Base-by-base conservation (phyloP, 2,113 vertebrate species). In the Sinocyclocheilus anophthalmus region DNA sequence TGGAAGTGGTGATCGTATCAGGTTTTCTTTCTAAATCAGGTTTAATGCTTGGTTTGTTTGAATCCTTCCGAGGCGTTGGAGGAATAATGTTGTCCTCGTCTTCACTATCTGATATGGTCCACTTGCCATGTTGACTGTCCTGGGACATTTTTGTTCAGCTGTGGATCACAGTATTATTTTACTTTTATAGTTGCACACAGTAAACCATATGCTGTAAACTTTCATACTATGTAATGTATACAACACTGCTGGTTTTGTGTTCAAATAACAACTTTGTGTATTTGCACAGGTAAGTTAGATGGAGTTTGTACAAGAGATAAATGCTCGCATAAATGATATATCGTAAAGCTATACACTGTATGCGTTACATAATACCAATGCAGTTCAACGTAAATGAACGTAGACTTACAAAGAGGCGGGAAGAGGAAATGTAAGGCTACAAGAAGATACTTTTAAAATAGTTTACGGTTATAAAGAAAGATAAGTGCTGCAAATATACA, bases 41-140 rank as follows among this genome's bases (percentile, higher is more conserved):
- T 10, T 77, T 55, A 18, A 30, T 10, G n/a, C 5, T 11, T 81
- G 80, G 53, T 57, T 84, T 92, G 5, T 90, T 88, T 6, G 77
- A 90, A 2, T 88, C 88, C 24, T 90, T 90, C 1, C 11, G 0
- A 37, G 93, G 79, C 80, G 93, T 86, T 92, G 92, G 92, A 33
- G 87, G 88, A 24, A 88, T 30, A 12, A 89, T 16, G 20, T 98
- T 26, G 20, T 98, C 95, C 3, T 97, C 96, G 24, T 99, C 97
- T 63, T 99, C 98, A 4, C 98, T 99, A 88, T 97, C 98, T 33
- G 98, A 99, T 81, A 99, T 86, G 0, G 95, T 95, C 98, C 98
- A 99, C 91, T 89, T 98, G 33, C 98, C 98, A 0, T 99, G 95
- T 8, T 91, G 93, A 3, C 95, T 95, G 85, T 96, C 96, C 88